These are phyloP conservation scores for Uropetala carovei DNA, from an alignment of 2,888 invertebrate species.

Conservation along the genomic window DNA sequence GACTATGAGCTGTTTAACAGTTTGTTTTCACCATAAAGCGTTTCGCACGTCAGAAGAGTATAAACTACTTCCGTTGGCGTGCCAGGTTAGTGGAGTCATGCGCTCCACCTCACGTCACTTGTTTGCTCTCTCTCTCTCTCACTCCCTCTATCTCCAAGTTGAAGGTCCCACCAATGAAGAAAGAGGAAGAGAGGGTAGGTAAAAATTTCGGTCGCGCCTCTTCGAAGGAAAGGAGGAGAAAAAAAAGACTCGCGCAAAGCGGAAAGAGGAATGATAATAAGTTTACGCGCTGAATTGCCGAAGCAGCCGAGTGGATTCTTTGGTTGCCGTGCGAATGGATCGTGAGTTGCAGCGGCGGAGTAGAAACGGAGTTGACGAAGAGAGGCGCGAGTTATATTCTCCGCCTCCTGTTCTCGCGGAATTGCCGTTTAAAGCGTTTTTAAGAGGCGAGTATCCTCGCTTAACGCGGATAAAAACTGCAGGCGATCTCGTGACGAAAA, in stretches of 20 bases:
- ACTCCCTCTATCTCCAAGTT: neutral
- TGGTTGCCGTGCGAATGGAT: no score
- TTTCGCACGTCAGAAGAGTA: slow-evolving; percentile 3
- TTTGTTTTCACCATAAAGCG: neutral
- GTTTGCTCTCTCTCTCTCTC: slow-evolving; percentile 8
- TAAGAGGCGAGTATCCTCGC: no score
- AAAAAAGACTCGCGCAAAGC: neutral
- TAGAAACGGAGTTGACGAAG: no score
- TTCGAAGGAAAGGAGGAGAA: no score
- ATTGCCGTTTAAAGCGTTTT: no score
- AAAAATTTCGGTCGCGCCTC: neutral
- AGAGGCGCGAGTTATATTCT: no score
- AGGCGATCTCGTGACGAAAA: no score
- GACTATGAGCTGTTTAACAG: neutral
- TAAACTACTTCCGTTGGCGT: slow-evolving; percentile 16
- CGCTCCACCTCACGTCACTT: slow-evolving; percentile 1
- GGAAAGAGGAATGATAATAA: neutral
- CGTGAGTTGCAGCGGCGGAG: no score
- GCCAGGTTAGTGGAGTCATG: slow-evolving; percentile 7
- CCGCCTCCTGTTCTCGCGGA: no score
- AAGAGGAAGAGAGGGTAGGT: neutral
- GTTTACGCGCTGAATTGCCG: neutral
- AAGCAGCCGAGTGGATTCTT: no score
- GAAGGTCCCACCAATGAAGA: neutral
- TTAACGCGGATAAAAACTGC: no score